Evolutionary conservation across 2,888 invertebrate genomes (phyloP), one percentile per base, ranked within the genome.

Genomic region (Archips crataeganus): DNA sequence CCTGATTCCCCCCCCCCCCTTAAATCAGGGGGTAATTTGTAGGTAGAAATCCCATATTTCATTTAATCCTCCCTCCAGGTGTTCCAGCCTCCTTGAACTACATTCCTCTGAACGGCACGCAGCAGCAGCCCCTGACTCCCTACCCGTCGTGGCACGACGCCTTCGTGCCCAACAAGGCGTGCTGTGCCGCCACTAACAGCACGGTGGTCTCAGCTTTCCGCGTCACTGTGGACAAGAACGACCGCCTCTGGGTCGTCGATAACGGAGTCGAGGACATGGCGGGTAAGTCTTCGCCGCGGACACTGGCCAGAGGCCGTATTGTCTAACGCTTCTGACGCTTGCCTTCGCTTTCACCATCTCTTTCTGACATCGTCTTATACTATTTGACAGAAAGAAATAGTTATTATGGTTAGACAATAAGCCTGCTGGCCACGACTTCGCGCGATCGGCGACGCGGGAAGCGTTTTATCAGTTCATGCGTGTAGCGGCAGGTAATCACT

Each of bases 131-230:
- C 2, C 86, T 98, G 4, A 95, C 87, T 36, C 97, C 98, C 0
- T 98, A 97, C 84, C 98, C 97, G 0, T 95, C 94, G 80, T 97
- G 96, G 96, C 92, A 95, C 63, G 96, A 97, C 8, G 98, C 98
- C 81, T 96, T 96, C 70, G 94, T 98, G 45, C 96, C 88, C 5
- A 34, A 84, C 11, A 80, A 82, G 4, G 85, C 84, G 0, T 82
- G 86, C 0, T 79, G 84, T 13, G 75, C 92, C 3, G 82, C 82
- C 54, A 87, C 91, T 4, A 95, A 96, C 75, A 93, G 95, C 60
- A 95, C 95, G 0, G 96, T 97, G 15, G 94, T 97, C 6, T 97
- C 96, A 36, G 96, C 96, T 0, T 97, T 97, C 87, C 95, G 97
- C 57, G 90, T 96, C 6, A 94, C 95, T 74, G 95, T 96, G 3